Evolutionary conservation across 2,888 invertebrate species (phyloP).

Genomic region (Chromoteleia sp.): DNA sequence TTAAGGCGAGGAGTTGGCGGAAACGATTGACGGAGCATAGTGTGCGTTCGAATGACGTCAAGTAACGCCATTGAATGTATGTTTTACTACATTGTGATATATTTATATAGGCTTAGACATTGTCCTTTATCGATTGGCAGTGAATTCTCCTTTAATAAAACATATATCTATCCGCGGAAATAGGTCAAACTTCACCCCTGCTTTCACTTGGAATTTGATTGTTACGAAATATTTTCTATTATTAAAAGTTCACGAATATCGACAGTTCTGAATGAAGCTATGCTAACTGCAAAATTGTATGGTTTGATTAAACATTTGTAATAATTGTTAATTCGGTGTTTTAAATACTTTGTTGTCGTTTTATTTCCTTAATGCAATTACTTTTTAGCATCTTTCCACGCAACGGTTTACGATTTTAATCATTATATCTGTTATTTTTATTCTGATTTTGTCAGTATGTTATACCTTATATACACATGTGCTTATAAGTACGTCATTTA

Average conservation of each 20-base stretch:
- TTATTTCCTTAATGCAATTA: background rate
- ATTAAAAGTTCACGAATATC: conserved; percentile 12
- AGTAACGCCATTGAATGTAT: background rate
- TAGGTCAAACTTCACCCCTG: conserved; percentile 19
- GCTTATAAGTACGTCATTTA: conserved; percentile 62
- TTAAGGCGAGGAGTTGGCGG: background rate
- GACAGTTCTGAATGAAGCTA: background rate
- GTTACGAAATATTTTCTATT: conserved; percentile 9
- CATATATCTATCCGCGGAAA: conserved; percentile 7
- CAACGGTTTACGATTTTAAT: conserved; percentile 7
- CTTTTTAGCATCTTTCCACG: background rate
- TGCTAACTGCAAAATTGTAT: background rate
- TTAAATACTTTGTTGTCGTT: background rate
- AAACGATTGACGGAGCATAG: too few relatives aligned
- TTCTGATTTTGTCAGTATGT: conserved; percentile 33
- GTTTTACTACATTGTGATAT: background rate
- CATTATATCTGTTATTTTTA: conserved; percentile 22
- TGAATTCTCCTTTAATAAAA: conserved; percentile 29
- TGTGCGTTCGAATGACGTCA: too few relatives aligned
- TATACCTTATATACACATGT: conserved; percentile 26
- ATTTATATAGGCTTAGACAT: conserved; percentile 5
- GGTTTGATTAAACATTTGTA: background rate
- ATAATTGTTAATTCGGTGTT: too few relatives aligned
- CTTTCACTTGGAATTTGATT: conserved; percentile 13
- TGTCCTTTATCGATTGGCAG: conserved; percentile 11